Evolutionary conservation across 1,140 invertebrate species (phyloP), one percentile per base, ranked within the genome.

Genomic region (Hycleus cichorii): DNA sequence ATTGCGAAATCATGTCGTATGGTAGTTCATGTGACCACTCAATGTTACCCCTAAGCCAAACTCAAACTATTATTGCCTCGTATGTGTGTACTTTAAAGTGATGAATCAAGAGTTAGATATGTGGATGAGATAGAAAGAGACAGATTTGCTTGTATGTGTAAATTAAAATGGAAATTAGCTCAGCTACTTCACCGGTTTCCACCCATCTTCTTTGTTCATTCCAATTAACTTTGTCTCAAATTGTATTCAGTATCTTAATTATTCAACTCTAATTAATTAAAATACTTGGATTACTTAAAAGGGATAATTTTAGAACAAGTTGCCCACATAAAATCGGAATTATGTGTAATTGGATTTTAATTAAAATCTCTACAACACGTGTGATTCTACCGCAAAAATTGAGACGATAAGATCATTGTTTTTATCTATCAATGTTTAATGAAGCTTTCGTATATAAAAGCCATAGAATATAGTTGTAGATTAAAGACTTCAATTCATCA

Each of bases 31-130:
- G 54, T 49, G 54, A 57, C 54, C 54, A 57, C 54, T 57, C 54
- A 49, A 57, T 45, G 42, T 57, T 32, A 32, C 32, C 54, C 54
- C 54, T 46, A 49, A 47, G 18, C 54, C 40, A 44, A 57, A 57
- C 48, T 57, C 46, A 57, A 57, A 57, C 54, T 57, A 57, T 57
- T 57, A 57, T 57, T 57, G 54, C 48, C 54, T 27, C 54, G 42
- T 57, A 57, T 32, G 7, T 57, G 56, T 32, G 7, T 32, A 32
- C 32, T 32, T 32, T 32, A 32, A 32, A 32, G 32, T 60, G 51
- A 53, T 44, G 42, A 46, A 53, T 53, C 46, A 53, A 42, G 51
- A 32, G 32, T 18, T 1, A 18, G 7, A 2, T 32, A 32, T 18
- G 32, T 32, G 32, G 32, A 32, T 5, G 32, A 32, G 32, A 32